Evolutionary conservation across 2,113 vertebrate species (phyloP), one percentile per base, ranked within the genome.

Genomic region (Takifugu flavidus): DNA sequence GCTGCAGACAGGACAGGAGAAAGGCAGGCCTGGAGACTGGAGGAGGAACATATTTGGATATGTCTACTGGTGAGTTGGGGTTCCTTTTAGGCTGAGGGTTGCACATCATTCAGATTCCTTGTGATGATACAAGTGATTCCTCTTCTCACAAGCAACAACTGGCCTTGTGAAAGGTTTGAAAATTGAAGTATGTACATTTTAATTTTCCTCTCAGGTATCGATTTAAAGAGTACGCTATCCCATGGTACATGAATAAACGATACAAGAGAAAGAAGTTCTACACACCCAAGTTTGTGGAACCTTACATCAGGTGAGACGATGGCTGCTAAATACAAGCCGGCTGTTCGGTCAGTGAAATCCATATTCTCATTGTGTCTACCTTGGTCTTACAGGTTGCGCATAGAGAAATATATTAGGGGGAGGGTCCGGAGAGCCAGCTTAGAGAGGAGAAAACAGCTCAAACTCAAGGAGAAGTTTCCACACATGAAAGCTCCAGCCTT

Each of bases 1-100:
- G 75, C 85, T 99, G 78, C 96, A 98, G 76, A 98, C 95, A 0
- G 97, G 97, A 53, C 94, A 96, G 64, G 94, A 97, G 78, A 93
- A 88, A 10, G 86, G 87, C 28, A 86, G 90, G 55, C 96, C 97
- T 0, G 97, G 96, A 29, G 93, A 89, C 62, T 98, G 95, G 95
- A 94, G 96, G 83, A 88, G 74, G 10, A 89, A 95, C 70, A 58
- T 92, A 70, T 91, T 98, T 76, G 97, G 97, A 81, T 83, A 90
- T 25, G 67, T 82, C n/a, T 84, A 89, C 83, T 99, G 97, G 97
- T 98, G 86, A 60, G 87, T 49, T 25, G 5, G 2, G 6, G 25
- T 10, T 62, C 6, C 44, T 7, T 49, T 1, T 31, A 12, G 7
- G 10, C 0, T 0, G 31, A 34, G 2, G 31, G 5, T 34, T 34